phyloP scores from a whole-genome alignment of 2,888 invertebrate species.

The Temnothorax unifasciatus region DNA sequence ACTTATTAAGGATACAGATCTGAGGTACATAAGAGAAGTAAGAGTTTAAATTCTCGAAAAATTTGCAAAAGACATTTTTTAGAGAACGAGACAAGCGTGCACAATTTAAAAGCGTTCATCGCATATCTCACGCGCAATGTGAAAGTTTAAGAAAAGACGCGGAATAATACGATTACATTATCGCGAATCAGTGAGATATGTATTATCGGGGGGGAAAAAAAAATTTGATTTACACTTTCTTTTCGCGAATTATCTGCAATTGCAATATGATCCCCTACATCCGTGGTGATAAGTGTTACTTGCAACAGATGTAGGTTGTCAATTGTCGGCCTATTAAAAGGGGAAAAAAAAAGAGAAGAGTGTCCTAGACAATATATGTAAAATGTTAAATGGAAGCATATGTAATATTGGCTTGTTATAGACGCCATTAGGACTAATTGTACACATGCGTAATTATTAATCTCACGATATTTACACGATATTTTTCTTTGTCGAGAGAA shows the following conservation, averaged over 20 bases:
- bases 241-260: conserved; percentile 39
- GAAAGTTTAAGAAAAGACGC: background rate
- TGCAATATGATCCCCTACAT: conserved; percentile 55
- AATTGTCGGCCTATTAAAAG: conserved; percentile 78
- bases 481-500: conserved; percentile 43
- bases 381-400: conserved; percentile 59
- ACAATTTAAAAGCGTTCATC: conserved; percentile 20
- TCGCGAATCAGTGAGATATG: background rate
- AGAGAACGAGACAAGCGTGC: background rate
- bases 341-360: conserved; percentile 37
- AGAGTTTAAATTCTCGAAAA: conserved; percentile 30
- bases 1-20: conserved; percentile 57
- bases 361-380: conserved; percentile 72
- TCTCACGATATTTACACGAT: conserved; percentile 26
- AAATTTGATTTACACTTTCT: conserved; percentile 30
- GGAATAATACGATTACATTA: conserved; percentile 16
- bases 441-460: conserved; percentile 62
- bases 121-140: background rate
- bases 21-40: conserved; percentile 32
- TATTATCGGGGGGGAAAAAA: background rate
- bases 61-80: conserved; percentile 19
- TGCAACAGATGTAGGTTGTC: conserved; percentile 68
- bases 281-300: conserved; percentile 39
- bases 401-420: conserved; percentile 64
- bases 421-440: conserved; percentile 63